Percentiles rank a stretch among this genome's conserved stretches.
phyloP scores from a whole-genome alignment of 2,113 vertebrate genomes.

The Henicopernis longicauda region DNA sequence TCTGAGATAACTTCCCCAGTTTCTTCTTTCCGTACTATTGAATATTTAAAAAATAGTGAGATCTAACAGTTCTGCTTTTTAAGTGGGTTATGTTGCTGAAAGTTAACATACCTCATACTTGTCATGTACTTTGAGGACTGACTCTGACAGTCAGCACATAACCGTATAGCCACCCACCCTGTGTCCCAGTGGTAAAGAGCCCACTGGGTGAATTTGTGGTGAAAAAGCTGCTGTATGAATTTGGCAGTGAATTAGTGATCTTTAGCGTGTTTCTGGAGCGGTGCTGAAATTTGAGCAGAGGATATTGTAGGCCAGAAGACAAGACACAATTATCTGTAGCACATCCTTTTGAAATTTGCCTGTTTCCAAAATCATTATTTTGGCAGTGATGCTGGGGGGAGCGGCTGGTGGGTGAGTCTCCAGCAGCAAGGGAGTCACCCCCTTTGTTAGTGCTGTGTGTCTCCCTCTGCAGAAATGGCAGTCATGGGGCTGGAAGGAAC shows the following conservation, averaged over 20 bases:
- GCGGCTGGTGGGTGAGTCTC: too few species aligned
- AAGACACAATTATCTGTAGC: too few species aligned
- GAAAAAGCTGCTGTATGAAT: not conserved
- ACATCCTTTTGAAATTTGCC: not conserved
- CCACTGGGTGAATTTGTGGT: not conserved
- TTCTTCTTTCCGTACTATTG: not conserved
- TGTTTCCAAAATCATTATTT: rapidly evolving
- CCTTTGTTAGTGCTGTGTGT: rapidly evolving
- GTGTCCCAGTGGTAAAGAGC: not conserved
- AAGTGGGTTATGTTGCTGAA: not conserved
- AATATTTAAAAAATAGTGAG: not conserved
- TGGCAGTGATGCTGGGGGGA: too few species aligned
- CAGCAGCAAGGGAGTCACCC: too few species aligned
- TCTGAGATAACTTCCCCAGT: not conserved
- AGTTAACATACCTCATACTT: not conserved
- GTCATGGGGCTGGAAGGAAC: not conserved
- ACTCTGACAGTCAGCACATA: not conserved
- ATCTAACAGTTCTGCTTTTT: not conserved
- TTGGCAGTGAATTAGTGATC: not conserved
- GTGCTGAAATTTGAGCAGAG: not conserved
- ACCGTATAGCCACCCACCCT: rapidly evolving
- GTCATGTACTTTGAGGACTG: not conserved
- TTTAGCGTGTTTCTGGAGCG: not conserved
- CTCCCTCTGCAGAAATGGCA: not conserved
- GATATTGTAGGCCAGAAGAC: not conserved